These are phyloP conservation scores for Poecile atricapillus DNA, from an alignment of 2,113 vertebrate species.

Conservation along the genomic window DNA sequence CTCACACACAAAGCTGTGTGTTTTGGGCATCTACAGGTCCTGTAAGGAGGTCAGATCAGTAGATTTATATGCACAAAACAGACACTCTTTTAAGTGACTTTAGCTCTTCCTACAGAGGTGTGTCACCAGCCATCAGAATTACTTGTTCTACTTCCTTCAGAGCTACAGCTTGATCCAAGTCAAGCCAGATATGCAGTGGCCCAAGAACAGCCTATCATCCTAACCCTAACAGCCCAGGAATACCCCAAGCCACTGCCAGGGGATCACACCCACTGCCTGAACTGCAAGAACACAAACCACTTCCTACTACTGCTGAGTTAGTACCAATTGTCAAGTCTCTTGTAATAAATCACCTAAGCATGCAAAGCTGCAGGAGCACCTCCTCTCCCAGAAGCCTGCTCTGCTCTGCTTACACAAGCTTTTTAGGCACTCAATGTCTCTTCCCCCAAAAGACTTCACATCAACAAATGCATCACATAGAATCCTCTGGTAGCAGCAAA, in stretches of 20 bases:
- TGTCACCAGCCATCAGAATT: neutral
- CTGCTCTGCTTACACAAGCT: neutral
- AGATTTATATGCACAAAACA: neutral
- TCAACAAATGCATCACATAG: neutral
- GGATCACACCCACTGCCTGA: neutral
- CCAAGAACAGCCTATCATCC: neutral
- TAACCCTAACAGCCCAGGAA: neutral
- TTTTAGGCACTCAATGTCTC: neutral
- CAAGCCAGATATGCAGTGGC: neutral
- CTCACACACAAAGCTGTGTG: neutral
- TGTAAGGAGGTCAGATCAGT: neutral
- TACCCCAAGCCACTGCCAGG: neutral
- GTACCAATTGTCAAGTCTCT: neutral
- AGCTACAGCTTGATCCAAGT: neutral
- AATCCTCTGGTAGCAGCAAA: neutral
- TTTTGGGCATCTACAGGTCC: rapidly evolving
- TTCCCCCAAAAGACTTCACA: neutral
- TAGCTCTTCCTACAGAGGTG: neutral
- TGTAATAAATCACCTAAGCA: neutral
- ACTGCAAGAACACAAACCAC: neutral
- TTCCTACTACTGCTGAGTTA: neutral
- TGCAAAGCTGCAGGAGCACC: neutral
- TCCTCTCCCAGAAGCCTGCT: neutral
- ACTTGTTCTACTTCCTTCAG: neutral
- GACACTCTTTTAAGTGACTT: neutral